A percentile compares a stretch with the other conserved stretches of the same genome.
phyloP scores from a whole-genome alignment of 1,140 invertebrate genomes.

The Goniozus legneri region DNA sequence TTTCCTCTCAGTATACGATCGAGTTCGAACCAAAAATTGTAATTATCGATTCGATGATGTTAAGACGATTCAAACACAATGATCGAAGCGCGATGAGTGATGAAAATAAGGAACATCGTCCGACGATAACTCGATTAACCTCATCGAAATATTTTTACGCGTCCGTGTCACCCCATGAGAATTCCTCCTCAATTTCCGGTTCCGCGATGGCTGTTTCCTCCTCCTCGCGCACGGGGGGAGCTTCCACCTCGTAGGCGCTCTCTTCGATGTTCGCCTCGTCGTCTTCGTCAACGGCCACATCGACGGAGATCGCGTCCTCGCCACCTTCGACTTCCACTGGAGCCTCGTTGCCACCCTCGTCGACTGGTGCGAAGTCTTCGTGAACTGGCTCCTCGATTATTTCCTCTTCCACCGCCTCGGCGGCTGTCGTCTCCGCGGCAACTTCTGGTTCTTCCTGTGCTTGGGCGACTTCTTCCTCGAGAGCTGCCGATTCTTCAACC shows the following conservation, averaged over 20 bases:
- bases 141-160: slow-evolving; percentile 17
- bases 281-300: slow-evolving; percentile 4
- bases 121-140: no score
- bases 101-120: no score
- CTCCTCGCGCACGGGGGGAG: not conserved
- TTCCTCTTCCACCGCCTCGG: not conserved
- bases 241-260: slow-evolving; percentile 16
- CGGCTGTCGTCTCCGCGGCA: not conserved
- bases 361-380: slow-evolving; percentile 10
- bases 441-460: not conserved
- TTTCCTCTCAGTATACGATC: no score
- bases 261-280: slow-evolving; percentile 17
- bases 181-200: slow-evolving; percentile 14
- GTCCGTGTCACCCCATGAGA: slow-evolving; percentile 26
- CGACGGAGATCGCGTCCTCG: not conserved
- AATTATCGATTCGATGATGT: no score
- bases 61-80: no score
- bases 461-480: not conserved
- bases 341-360: no score
- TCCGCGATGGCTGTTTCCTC: slow-evolving; percentile 3
- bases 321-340: not conserved
- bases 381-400: not conserved
- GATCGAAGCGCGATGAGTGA: no score
- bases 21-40: no score
- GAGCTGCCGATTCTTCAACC: not conserved